These are phyloP conservation scores for Gadopsis bispinosus DNA, from an alignment of 2,797 vertebrate species.

Conservation along the genomic window DNA sequence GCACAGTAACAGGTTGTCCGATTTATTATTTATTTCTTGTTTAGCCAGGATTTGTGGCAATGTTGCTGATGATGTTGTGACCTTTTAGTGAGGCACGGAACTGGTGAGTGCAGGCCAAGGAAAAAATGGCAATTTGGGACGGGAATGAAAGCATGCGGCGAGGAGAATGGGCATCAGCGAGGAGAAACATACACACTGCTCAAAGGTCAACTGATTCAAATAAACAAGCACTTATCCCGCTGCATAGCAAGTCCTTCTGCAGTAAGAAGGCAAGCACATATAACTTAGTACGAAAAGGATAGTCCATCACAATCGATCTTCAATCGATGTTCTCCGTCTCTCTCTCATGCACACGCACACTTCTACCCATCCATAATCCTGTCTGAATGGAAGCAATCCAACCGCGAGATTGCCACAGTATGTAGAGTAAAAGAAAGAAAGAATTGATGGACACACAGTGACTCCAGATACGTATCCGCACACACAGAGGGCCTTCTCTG, in stretches of 20 bases:
- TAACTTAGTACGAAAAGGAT: constrained; percentile 8
- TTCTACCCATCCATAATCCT: constrained; percentile 23
- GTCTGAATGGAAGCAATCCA: constrained; percentile 51
- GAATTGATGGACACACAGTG: constrained; percentile 21
- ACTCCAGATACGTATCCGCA: constrained; percentile 16
- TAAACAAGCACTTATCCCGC: constrained; percentile 31
- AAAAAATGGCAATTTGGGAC: constrained; percentile 56
- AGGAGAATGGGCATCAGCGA: constrained; percentile 43
- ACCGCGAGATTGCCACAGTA: constrained; percentile 38
- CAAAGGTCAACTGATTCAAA: constrained; percentile 61
- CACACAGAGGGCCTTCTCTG: constrained; percentile 40
- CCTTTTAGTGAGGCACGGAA: constrained; percentile 76
- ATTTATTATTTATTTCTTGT: constrained; percentile 75
- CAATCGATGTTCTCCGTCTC: background rate
- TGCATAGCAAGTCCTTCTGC: background rate
- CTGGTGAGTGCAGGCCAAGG: constrained; percentile 51
- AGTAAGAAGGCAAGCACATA: background rate
- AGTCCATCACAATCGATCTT: background rate
- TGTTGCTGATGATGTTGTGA: constrained; percentile 79
- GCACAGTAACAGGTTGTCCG: constrained; percentile 79
- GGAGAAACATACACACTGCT: constrained; percentile 37
- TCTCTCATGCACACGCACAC: background rate
- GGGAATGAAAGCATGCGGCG: constrained; percentile 57
- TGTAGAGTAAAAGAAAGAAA: constrained; percentile 34
- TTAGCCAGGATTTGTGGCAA: constrained; percentile 68